A percentile compares a stretch with the other conserved stretches of the same genome.
Conservation (phyloP, 2,113 vertebrate genomes). For the Balaeniceps rex region DNA sequence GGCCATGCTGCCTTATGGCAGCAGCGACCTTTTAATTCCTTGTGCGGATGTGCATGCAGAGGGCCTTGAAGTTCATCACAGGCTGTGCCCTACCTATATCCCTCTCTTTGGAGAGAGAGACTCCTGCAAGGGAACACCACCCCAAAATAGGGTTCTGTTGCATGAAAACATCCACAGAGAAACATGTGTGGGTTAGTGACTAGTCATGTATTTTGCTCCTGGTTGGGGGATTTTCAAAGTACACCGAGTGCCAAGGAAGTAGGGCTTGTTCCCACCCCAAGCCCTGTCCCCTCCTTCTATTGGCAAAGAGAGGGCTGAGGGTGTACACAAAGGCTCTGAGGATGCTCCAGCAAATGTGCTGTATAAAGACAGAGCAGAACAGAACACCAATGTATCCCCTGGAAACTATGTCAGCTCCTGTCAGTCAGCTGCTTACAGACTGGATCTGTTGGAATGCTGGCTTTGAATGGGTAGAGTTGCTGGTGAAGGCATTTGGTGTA, state of each 20-base stretch:
- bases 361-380: not conserved
- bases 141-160: not conserved
- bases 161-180: not conserved
- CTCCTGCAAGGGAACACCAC: not conserved
- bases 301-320: not conserved
- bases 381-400: not conserved
- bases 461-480: not conserved
- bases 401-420: not conserved
- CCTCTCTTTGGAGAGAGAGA: not conserved
- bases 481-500: not conserved
- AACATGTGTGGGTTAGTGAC: not conserved
- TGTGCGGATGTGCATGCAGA: not conserved
- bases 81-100: not conserved
- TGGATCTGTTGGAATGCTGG: not conserved
- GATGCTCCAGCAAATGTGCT: not conserved
- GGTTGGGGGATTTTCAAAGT: not conserved
- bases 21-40: not conserved
- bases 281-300: accelerated
- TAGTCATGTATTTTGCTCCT: not conserved
- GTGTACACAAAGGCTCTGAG: not conserved
- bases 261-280: not conserved
- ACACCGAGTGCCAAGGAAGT: not conserved
- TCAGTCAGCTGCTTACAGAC: not conserved
- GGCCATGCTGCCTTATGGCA: not conserved
- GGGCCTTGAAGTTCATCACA: not conserved